phyloP scores from a whole-genome alignment of 2,888 invertebrate species.

The Rhagonycha fulva region DNA sequence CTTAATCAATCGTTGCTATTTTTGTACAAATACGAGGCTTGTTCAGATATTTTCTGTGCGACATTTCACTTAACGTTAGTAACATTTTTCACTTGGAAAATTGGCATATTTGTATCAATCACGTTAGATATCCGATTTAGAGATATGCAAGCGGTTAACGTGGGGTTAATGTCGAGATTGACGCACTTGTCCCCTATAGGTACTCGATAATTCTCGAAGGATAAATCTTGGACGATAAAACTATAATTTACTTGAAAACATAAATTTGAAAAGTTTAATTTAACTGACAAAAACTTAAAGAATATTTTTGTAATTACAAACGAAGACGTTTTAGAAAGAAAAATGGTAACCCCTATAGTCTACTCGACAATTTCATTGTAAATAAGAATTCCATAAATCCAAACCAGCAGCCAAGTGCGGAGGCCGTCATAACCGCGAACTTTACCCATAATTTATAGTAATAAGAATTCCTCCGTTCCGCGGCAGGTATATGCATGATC shows the following conservation, averaged over 20 bases:
- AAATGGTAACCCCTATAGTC: conserved; percentile 1
- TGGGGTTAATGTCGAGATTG: too few species aligned
- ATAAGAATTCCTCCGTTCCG: conserved; percentile 48
- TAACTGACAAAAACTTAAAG: background rate
- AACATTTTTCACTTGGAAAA: too few species aligned
- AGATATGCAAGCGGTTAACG: too few species aligned
- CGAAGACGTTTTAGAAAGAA: conserved; percentile 2
- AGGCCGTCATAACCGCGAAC: conserved; percentile 47
- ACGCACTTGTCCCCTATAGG: too few species aligned
- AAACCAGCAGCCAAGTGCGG: conserved; percentile 36
- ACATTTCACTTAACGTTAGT: too few species aligned
- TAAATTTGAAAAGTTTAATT: conserved; percentile 3
- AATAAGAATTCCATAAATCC: conserved; percentile 48
- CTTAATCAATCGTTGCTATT: background rate
- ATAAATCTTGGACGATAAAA: background rate
- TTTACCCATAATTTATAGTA: conserved; percentile 48
- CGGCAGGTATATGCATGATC: conserved; percentile 47
- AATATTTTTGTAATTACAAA: conserved; percentile 4
- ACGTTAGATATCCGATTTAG: too few species aligned
- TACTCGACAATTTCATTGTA: conserved; percentile 34
- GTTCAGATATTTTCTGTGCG: too few species aligned
- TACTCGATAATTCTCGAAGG: too few species aligned
- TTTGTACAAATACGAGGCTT: too few species aligned
- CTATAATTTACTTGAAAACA: background rate
- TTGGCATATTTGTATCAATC: too few species aligned